Evolutionary conservation across 2,797 vertebrate species (phyloP).

Genomic region (Bryconaethiops microstoma): DNA sequence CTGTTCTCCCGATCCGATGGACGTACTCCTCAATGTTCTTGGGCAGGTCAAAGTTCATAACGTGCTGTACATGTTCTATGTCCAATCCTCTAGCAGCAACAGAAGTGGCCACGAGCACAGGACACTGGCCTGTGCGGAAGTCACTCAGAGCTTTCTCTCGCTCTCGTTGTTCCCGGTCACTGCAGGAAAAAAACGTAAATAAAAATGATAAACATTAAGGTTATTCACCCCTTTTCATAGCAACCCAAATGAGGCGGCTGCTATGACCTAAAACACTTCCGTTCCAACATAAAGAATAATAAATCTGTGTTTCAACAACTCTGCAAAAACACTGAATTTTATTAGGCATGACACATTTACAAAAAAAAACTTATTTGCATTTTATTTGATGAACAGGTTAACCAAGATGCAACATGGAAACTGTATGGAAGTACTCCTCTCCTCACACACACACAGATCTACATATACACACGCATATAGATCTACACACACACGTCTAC

Average conservation of each 20-base stretch:
- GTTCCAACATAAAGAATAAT: not conserved
- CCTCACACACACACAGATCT: no score
- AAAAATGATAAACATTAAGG: not conserved
- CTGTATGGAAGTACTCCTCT: no score
- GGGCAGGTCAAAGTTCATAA: constrained; percentile 94
- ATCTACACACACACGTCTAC: no score
- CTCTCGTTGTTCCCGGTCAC: constrained; percentile 90
- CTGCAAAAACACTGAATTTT: no score
- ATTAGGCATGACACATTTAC: no score
- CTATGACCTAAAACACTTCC: no score
- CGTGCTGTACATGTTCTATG: constrained; percentile 92
- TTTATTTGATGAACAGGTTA: no score
- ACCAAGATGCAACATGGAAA: no score
- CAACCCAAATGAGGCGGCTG: not conserved
- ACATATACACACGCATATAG: no score
- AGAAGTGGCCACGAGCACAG: constrained; percentile 91
- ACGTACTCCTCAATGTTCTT: constrained; percentile 90
- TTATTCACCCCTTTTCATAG: not conserved
- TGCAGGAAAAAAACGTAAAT: constrained; percentile 55
- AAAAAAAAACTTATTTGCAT: no score
- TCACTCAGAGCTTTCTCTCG: constrained; percentile 86
- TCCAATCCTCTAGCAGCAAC: constrained; percentile 93
- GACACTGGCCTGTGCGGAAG: constrained; percentile 87
- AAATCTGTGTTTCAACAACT: not conserved
- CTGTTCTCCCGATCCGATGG: constrained; percentile 93